Evolutionary conservation across 1,140 invertebrate species (phyloP), one percentile per base, ranked within the genome.

Genomic region (Camponotus pennsylvanicus): DNA sequence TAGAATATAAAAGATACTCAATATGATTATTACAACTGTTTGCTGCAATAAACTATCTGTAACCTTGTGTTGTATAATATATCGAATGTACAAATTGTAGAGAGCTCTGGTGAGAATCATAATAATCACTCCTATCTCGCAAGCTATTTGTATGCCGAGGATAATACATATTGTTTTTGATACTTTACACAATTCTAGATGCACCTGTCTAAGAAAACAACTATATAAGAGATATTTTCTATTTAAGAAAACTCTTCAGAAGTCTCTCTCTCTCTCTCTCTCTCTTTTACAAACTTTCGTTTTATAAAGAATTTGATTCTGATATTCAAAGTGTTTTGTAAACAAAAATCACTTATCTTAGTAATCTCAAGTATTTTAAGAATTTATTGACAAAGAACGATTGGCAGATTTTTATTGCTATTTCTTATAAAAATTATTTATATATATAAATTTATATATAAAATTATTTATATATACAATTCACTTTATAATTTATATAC

Each of bases 141-240:
- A 7, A 15, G 55, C 27, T 15, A 77, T 32, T 18, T 91, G 88
- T 0, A 34, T 0, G 2, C 82, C 76, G 40, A 85, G 79, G 2
- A 70, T n/a, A 0, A 5, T 55, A 6, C 70, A 83, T 1, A 91
- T 0, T n/a, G 32, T 42, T 52, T 67, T 88, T 1, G 80, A 67
- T 40, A 85, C 9, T 13, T 21, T 64, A 18, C 61, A 86, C 15
- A 91, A n/a, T 37, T 88, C 80, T 3, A 91, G 57, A 55, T 91
- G 90, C 0, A 84, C 2, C 4, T 83, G 89, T 40, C 91, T 91
- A 45, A 13, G 66, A 40, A 40, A 3, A 40, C 32, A 57, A 40
- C 9, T 6, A 78, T 45, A 2, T 45, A 45, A 45, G 0, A 45
- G 64, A 76, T 75, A 21, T 27, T 49, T 67, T 40, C 27, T 77